Percentiles rank a stretch among this genome's conserved stretches.
These are phyloP conservation scores for Parasteatoda tepidariorum DNA, from an alignment of 1,140 invertebrate genomes.

Conservation along the genomic window DNA sequence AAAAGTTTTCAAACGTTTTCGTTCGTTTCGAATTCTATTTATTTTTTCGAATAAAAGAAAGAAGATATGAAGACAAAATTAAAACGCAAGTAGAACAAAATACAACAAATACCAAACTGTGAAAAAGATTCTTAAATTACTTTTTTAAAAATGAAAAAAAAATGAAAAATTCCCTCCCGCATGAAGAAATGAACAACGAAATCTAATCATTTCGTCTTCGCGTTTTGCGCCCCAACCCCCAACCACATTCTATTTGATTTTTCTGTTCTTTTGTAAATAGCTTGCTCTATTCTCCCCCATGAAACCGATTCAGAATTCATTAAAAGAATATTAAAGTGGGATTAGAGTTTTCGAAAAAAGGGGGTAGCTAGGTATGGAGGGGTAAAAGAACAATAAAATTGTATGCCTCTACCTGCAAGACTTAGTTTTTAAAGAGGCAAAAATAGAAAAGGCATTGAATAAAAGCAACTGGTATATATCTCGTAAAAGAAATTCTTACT, in stretches of 20 bases:
- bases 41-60: not conserved
- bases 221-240: constrained; percentile 12
- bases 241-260: not conserved
- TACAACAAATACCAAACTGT: not conserved
- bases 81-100: constrained; percentile 10
- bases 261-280: constrained; percentile 47
- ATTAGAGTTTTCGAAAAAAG: constrained; percentile 14
- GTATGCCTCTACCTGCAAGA: not conserved
- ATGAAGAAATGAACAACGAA: constrained; percentile 7
- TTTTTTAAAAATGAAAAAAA: too few relatives aligned
- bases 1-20: not conserved
- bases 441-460: not conserved
- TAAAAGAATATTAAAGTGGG: constrained; percentile 58
- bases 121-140: constrained; percentile 51
- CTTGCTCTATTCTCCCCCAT: constrained; percentile 23
- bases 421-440: constrained; percentile 3
- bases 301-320: constrained; percentile 54
- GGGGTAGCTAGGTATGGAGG: not conserved
- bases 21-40: constrained; percentile 12
- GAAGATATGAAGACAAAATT: constrained; percentile 44
- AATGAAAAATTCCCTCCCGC: not conserved
- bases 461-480: constrained; percentile 45
- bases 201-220: constrained; percentile 49
- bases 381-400: constrained; percentile 47
- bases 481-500: constrained; percentile 44